Evolutionary conservation across 2,797 vertebrate genomes (phyloP), one percentile per base, ranked within the genome.

Genomic region (Spea hammondii): DNA sequence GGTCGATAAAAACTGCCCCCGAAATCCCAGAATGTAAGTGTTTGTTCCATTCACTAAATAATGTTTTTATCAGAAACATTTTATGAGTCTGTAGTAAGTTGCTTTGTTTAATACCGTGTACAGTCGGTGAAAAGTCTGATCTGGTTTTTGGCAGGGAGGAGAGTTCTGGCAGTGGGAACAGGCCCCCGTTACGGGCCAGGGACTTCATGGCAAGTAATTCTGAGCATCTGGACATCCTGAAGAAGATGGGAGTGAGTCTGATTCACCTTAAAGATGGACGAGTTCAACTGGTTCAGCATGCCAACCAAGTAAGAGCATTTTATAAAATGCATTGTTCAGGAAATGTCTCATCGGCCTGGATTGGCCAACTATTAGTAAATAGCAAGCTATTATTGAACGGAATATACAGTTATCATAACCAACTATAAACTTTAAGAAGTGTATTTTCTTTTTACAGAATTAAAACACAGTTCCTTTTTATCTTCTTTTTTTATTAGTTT

Each of bases 121-220:
- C 32, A 32, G 32, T 32, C 32, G 10, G 10, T 53, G 51, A 7
- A 53, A 53, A 7, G 10, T 53, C 10, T 6, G 6, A 11, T 53
- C 51, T 53, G 51, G 51, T 17, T 89, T 87, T 88, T 86, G 83
- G 78, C 88, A 93, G 92, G 85, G 92, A 93, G 57, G 91, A 93
- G 68, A 91, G 82, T 84, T 90, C 92, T 82, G 88, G 91, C 78
- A 92, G 85, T 85, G 91, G 92, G 86, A 89, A 91, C 81, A 91
- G 90, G 74, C 94, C 95, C 73, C 97, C 96, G 0, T 50, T 99
- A 82, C 93, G 97, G 89, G 98, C 98, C 85, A 94, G 97, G 87
- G 98, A 99, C 89, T 99, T 99, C 87, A 99, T 98, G 98, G 96
- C 97, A 77, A 99, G 96, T 89, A 99, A 97, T 86, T 94, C 95